These are phyloP conservation scores for Hylaeus anthracinus DNA, from an alignment of 1,140 invertebrate genomes.

Conservation along the genomic window DNA sequence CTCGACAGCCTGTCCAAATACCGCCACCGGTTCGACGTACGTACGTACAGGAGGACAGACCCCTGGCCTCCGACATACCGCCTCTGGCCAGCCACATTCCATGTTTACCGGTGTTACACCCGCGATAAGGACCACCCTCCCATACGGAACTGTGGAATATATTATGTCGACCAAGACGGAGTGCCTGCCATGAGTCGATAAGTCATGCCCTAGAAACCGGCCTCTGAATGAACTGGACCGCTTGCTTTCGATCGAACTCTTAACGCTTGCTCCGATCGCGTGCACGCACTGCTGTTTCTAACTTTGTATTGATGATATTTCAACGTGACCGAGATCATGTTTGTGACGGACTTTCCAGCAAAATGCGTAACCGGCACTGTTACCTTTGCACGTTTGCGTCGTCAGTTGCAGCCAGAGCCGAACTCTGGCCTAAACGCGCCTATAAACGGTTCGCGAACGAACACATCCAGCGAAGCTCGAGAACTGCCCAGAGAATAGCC, in stretches of 20 bases:
- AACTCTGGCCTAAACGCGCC: too few species aligned
- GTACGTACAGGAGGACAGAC: conserved; percentile 44
- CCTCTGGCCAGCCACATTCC: conserved; percentile 67
- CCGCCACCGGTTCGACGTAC: conserved; percentile 70
- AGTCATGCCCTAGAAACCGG: conserved; percentile 1
- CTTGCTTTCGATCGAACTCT: background rate
- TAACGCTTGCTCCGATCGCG: background rate
- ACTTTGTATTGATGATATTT: background rate
- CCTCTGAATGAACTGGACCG: background rate
- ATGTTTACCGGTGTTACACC: conserved; percentile 71
- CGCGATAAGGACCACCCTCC: conserved; percentile 57
- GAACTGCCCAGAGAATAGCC: background rate
- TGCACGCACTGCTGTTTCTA: background rate
- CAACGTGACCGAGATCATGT: background rate
- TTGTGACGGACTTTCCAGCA: background rate
- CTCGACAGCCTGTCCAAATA: conserved; percentile 78
- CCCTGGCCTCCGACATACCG: conserved; percentile 44
- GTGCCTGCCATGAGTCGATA: conserved; percentile 15
- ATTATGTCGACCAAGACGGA: conserved; percentile 15
- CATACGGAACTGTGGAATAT: conserved; percentile 34
- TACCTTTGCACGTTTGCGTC: background rate
- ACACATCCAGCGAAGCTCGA: background rate
- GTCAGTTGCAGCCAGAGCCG: background rate
- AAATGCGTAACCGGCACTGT: background rate
- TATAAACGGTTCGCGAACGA: background rate